A percentile compares a stretch with the other conserved stretches of the same genome.
Evolutionary conservation across 2,888 invertebrate species (phyloP).

Genomic region (Heliothis peltigera): DNA sequence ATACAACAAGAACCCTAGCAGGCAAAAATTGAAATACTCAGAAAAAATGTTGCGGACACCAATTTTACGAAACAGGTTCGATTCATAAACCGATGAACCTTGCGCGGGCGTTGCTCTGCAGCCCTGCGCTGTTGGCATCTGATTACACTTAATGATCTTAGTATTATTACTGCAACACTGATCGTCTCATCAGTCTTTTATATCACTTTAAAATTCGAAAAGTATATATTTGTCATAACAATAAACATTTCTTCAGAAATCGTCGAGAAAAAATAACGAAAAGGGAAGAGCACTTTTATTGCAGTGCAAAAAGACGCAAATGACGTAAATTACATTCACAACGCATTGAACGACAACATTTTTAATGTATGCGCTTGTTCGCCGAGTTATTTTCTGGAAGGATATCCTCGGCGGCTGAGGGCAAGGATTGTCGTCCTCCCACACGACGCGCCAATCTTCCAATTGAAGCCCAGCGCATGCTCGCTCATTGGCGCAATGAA

Average conservation of each 20-base stretch:
- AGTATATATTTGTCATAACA: no score
- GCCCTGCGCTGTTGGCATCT: constrained; percentile 64
- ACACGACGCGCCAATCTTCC: constrained; percentile 85
- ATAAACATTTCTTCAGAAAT: background rate
- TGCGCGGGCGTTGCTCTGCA: constrained; percentile 75
- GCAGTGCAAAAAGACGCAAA: constrained; percentile 2
- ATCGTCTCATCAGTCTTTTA: constrained; percentile 46
- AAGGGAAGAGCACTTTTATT: background rate
- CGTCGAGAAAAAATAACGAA: background rate
- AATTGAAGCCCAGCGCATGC: constrained; percentile 85
- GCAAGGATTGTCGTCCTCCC: constrained; percentile 86
- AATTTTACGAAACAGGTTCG: constrained; percentile 77
- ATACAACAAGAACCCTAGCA: constrained; percentile 33
- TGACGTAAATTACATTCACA: constrained; percentile 22
- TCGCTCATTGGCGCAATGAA: constrained; percentile 87
- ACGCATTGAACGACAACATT: constrained; percentile 35
- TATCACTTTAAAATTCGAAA: no score
- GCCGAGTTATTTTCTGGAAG: constrained; percentile 86
- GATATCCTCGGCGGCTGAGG: constrained; percentile 86
- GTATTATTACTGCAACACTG: constrained; percentile 61
- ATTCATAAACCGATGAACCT: constrained; percentile 62
- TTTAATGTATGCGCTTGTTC: constrained; percentile 68
- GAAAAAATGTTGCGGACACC: constrained; percentile 59
- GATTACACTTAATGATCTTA: constrained; percentile 69
- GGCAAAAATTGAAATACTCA: constrained; percentile 59